These are phyloP conservation scores for Paratrypauchen microcephalus DNA, from an alignment of 2,797 vertebrate species.

Conservation along the genomic window DNA sequence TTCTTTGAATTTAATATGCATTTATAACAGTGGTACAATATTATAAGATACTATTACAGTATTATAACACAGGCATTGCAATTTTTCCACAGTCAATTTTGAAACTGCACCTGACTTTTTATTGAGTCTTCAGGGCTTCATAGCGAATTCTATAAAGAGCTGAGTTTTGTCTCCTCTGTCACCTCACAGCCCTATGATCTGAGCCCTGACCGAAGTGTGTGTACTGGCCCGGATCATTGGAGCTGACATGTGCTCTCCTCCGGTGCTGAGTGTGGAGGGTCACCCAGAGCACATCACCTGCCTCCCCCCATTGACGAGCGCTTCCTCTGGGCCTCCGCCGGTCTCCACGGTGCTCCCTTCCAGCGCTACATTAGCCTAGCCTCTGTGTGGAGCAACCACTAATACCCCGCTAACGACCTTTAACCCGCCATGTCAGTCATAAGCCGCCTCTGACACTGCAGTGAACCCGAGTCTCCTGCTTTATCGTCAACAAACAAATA, in stretches of 20 bases:
- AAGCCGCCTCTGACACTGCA: slow-evolving; percentile 38
- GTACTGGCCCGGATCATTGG: slow-evolving; percentile 57
- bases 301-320: slow-evolving; percentile 67
- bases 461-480: slow-evolving; percentile 25
- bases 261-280: slow-evolving; percentile 60
- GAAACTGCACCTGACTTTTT: no score
- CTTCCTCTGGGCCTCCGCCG: slow-evolving; percentile 48
- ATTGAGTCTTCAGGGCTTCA: no score
- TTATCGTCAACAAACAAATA: neutral
- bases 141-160: no score
- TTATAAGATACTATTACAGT: no score
- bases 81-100: no score
- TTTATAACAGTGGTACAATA: no score
- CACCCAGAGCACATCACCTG: slow-evolving; percentile 79
- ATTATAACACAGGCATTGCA: no score
- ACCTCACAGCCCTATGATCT: slow-evolving; percentile 17
- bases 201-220: slow-evolving; percentile 33
- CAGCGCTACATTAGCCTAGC: slow-evolving; percentile 37
- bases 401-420: slow-evolving; percentile 61
- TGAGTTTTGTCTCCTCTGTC: slow-evolving; percentile 2
- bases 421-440: slow-evolving; percentile 42
- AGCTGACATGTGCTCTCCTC: slow-evolving; percentile 73
- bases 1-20: no score
- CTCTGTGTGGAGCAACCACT: slow-evolving; percentile 48
- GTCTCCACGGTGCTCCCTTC: slow-evolving; percentile 47